Evolutionary conservation across 2,797 vertebrate species (phyloP), one percentile per base, ranked within the genome.

Genomic region (Sebastes diploproa): DNA sequence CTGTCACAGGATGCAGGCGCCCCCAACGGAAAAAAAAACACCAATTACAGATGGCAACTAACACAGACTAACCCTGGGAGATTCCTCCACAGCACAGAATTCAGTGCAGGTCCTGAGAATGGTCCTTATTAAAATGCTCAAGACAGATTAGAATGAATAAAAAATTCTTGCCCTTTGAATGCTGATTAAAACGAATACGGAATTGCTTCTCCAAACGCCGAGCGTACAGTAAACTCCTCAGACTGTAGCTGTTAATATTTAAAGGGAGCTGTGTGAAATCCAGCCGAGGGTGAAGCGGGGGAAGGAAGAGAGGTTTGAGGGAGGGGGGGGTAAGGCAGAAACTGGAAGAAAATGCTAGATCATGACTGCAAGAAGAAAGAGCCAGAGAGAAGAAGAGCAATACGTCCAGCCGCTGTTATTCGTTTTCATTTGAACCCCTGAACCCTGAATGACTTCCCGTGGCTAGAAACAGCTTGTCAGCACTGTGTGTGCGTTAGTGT

Each of bases 371-470:
- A 81, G 65, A 29, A 72, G 75, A 85, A 68, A 46, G 68, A 74
- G 62, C 16, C 7, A 59, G 52, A 59, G 52, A 77, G 84, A 76
- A 59, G 79, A 83, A 65, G 86, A 89, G 83, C 86, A 75, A 86
- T 81, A 78, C 32, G 75, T 88, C 78, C 79, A 62, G 72, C 42
- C 70, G 42, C 80, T 63, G 80, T 86, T 88, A 90, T 91, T 89
- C 83, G 14, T 91, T 94, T 89, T 92, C 78, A 91, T 92, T 92
- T 94, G 88, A 93, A 91, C 92, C 90, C 81, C 88, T 92, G 93
- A 94, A 91, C 92, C 90, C 90, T 81, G 75, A 92, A 93, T 84
- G 91, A 88, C 92, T 92, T 92, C 86, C 86, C 42, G 18, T 75
- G 75, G 87, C 80, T 83, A 86, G 87, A 93, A 92, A 85, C 73